Evolutionary conservation across 2,797 vertebrate genomes (phyloP).

Genomic region (Delichon dasypus): DNA sequence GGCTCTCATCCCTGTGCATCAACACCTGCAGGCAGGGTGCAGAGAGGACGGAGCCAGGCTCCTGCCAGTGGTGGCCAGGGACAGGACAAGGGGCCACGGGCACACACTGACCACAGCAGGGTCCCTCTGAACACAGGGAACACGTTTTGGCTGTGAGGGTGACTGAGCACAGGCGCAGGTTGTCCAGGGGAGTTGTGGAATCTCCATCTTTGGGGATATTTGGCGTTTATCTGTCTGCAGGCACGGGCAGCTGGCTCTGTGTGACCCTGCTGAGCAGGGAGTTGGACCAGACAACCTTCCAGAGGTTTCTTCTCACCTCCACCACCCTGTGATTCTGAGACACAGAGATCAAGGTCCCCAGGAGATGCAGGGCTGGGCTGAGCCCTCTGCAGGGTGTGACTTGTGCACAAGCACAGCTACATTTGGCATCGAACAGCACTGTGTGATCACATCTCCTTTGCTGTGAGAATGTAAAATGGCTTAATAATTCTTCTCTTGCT

Average conservation of each 20-base stretch:
- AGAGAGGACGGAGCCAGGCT: not conserved
- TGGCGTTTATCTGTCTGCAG: rapidly evolving
- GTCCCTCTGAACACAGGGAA: not conserved
- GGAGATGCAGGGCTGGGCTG: not conserved
- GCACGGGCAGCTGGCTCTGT: not conserved
- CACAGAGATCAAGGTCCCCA: not conserved
- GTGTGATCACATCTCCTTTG: not conserved
- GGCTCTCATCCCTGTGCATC: not conserved
- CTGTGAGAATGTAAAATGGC: not conserved
- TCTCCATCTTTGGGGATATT: not conserved
- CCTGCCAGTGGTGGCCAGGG: not conserved
- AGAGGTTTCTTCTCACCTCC: not conserved
- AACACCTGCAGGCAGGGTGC: not conserved
- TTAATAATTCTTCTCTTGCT: not conserved
- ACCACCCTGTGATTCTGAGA: rapidly evolving
- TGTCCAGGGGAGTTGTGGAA: not conserved
- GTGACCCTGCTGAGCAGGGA: not conserved
- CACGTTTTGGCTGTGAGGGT: rapidly evolving
- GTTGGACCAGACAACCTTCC: not conserved
- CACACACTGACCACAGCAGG: not conserved
- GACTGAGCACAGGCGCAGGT: rapidly evolving
- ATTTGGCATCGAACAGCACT: rapidly evolving
- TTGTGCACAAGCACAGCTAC: not conserved
- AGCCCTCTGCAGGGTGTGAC: not conserved
- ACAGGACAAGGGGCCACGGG: not conserved